phyloP scores from a whole-genome alignment of 2,797 vertebrate species.

The Cheirogaleus major region DNA sequence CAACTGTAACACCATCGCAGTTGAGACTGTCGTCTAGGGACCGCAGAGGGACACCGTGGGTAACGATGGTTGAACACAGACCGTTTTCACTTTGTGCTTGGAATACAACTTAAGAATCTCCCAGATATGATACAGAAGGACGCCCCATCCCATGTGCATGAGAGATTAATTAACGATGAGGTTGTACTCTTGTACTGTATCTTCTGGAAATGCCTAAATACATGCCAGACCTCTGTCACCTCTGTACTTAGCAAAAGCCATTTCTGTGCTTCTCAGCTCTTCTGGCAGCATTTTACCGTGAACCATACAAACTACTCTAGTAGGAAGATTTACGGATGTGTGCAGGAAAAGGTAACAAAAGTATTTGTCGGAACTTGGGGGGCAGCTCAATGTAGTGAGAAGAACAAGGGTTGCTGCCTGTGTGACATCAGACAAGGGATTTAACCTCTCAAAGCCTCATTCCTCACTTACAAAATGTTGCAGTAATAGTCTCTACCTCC shows the following conservation, averaged over 20 bases:
- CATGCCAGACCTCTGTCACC: accelerated
- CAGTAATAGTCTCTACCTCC: neutral
- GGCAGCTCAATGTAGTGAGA: accelerated
- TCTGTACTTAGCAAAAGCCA: neutral
- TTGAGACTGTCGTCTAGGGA: conserved; percentile 82
- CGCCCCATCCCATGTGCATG: neutral
- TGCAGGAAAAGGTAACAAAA: neutral
- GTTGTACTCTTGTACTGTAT: neutral
- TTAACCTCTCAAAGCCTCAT: neutral
- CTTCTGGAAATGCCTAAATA: neutral
- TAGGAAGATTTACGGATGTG: neutral
- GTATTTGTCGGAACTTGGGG: neutral
- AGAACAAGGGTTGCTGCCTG: neutral
- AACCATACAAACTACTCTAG: neutral
- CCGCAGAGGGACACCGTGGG: neutral
- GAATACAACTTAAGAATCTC: neutral
- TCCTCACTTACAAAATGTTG: neutral
- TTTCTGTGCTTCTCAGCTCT: neutral
- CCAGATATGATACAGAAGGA: neutral
- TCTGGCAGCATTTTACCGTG: neutral
- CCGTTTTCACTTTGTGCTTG: neutral
- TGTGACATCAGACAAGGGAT: neutral
- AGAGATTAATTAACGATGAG: neutral
- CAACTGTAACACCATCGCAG: conserved; percentile 61
- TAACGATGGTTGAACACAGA: neutral